Conservation (phyloP, 1,140 invertebrate species). For the Papilio helenus region DNA sequence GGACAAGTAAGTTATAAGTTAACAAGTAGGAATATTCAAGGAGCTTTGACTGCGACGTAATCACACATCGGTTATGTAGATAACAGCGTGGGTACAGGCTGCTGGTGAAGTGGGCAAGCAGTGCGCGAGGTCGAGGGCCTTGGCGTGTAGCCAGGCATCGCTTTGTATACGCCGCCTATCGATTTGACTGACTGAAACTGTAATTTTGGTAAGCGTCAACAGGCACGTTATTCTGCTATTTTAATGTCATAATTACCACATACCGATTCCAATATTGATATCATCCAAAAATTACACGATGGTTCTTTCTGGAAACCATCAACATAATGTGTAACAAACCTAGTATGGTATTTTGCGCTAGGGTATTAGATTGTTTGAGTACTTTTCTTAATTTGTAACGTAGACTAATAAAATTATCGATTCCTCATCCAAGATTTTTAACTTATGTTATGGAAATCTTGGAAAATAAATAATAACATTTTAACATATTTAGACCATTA, state of each 20-base stretch:
- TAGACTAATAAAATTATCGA: too few relatives aligned
- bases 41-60: constrained; percentile 17
- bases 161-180: constrained; percentile 57
- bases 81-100: constrained; percentile 24
- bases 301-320: too few relatives aligned
- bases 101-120: constrained; percentile 47
- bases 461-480: too few relatives aligned
- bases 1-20: neutral
- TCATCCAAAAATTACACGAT: neutral
- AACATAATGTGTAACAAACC: too few relatives aligned
- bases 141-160: constrained; percentile 62
- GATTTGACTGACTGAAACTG: constrained; percentile 67
- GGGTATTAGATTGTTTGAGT: too few relatives aligned
- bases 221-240: neutral
- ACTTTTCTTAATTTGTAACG: too few relatives aligned
- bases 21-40: neutral
- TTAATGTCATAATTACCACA: neutral
- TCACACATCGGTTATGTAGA: constrained; percentile 2
- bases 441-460: too few relatives aligned
- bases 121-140: constrained; percentile 55
- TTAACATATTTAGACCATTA: too few relatives aligned
- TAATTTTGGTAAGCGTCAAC: constrained; percentile 61
- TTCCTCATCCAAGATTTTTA: too few relatives aligned
- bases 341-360: too few relatives aligned
- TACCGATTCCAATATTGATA: neutral